phyloP scores from a whole-genome alignment of 2,113 vertebrate species.

The Lophura nycthemera region DNA sequence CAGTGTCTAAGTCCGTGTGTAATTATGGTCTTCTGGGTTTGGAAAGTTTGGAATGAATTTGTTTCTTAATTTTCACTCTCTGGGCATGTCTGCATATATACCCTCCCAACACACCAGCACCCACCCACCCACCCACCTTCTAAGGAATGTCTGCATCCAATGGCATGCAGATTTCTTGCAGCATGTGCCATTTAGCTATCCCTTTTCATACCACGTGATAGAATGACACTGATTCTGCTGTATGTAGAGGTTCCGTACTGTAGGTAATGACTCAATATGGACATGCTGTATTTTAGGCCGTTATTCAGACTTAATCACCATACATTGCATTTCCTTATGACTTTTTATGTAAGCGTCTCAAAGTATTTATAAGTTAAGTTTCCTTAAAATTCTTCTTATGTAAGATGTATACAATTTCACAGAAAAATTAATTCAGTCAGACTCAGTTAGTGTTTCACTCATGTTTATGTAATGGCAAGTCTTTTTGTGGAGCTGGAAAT shows the following conservation, averaged over 20 bases:
- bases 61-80: neutral
- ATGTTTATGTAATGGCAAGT: neutral
- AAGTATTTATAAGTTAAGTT: conserved; percentile 14
- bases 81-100: neutral
- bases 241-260: neutral
- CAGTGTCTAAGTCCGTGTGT: neutral
- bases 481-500: neutral
- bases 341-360: conserved; percentile 18
- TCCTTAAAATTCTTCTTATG: neutral
- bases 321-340: neutral
- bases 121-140: neutral
- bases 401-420: neutral
- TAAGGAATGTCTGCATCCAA: neutral
- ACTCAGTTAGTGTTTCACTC: neutral
- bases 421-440: neutral
- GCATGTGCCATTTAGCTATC: neutral
- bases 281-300: conserved; percentile 42
- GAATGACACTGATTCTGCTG: neutral
- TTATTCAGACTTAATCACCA: conserved; percentile 26
- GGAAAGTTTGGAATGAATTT: neutral
- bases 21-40: neutral
- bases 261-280: conserved; percentile 21
- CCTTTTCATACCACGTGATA: neutral
- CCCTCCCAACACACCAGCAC: neutral
- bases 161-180: neutral